Conservation (phyloP, 1,140 invertebrate species). For the Solenopsis fugax region DNA sequence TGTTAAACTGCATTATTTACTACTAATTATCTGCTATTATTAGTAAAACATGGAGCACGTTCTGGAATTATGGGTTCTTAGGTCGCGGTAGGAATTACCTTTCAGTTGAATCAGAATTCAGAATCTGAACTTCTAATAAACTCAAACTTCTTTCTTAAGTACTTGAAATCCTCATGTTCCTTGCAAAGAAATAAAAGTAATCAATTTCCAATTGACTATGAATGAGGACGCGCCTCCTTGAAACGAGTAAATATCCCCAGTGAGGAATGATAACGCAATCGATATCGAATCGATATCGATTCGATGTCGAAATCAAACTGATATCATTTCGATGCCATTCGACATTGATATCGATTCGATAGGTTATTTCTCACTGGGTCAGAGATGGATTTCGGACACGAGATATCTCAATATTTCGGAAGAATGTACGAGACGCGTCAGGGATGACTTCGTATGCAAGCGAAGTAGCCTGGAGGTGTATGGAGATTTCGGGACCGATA, state of each 20-base stretch:
- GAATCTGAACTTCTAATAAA: background rate
- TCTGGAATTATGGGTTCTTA: background rate
- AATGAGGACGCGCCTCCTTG: background rate
- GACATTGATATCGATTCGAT: too few relatives aligned
- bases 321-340: too few relatives aligned
- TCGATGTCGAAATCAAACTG: too few relatives aligned
- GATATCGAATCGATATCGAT: too few relatives aligned
- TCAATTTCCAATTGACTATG: background rate
- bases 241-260: background rate
- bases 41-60: background rate
- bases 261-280: too few relatives aligned
- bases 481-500: slow-evolving; percentile 38
- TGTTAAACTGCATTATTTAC: slow-evolving; percentile 3
- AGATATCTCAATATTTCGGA: slow-evolving; percentile 38
- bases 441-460: slow-evolving; percentile 57
- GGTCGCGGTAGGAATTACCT: background rate
- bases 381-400: background rate
- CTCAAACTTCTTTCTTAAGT: background rate
- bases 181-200: background rate
- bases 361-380: too few relatives aligned
- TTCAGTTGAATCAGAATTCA: background rate
- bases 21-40: background rate
- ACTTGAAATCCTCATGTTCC: background rate
- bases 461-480: slow-evolving; percentile 18
- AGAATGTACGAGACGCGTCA: slow-evolving; percentile 5